Conservation (phyloP, 2,113 vertebrate genomes). For the Gallinago media region DNA sequence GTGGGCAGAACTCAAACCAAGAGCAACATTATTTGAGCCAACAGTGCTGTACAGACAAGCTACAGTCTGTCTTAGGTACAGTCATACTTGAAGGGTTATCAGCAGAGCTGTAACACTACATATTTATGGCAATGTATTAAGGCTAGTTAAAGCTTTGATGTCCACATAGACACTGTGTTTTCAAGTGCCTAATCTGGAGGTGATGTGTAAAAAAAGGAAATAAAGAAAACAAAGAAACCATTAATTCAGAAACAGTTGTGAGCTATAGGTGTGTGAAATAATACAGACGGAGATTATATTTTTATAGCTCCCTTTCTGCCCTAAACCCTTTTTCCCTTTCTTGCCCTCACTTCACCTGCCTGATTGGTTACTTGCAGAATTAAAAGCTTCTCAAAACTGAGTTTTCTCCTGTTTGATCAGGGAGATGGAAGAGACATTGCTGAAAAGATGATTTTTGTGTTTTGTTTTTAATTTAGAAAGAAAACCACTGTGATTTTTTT, state of each 20-base stretch:
- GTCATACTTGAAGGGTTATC: constrained; percentile 10
- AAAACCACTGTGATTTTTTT: background rate
- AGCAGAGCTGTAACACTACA: background rate
- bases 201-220: background rate
- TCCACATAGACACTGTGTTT: background rate
- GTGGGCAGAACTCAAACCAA: constrained; percentile 59
- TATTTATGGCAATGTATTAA: background rate
- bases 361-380: background rate
- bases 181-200: background rate
- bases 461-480: background rate
- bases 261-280: background rate
- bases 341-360: background rate
- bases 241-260: background rate
- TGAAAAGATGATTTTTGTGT: background rate
- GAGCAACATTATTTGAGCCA: constrained; percentile 41
- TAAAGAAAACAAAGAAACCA: background rate
- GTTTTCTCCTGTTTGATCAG: background rate
- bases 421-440: background rate
- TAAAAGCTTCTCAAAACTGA: background rate
- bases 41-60: constrained; percentile 19
- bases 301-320: background rate
- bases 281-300: background rate
- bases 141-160: background rate
- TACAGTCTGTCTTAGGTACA: background rate
- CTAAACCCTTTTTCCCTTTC: background rate